Evolutionary conservation across 1,140 invertebrate genomes (phyloP), one percentile per base, ranked within the genome.

Genomic region (Brachionus sp.): DNA sequence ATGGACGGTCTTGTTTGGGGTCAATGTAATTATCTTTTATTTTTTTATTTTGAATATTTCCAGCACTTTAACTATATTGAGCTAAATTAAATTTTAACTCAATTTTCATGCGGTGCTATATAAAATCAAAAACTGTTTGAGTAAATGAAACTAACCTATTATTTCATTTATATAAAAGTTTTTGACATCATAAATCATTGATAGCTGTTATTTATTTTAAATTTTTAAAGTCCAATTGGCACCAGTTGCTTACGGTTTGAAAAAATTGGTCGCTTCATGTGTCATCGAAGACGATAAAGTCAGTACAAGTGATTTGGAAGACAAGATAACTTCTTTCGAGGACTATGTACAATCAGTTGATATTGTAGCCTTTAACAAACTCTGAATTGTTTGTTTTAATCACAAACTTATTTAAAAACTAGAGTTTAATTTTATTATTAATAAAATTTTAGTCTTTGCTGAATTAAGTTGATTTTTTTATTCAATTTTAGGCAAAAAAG

Each of bases 1-100:
- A 92, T 91, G 86, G 95, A 97, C 86, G 96, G 96, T 82, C 91
- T 98, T 39, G 86, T 97, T 12, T 98, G 96, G 96, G 96, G 95
- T 86, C 93, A 93, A 57, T 92, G 92, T 93, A 90, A 91, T 85
- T 80, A 25, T 2, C 9, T 19, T 29, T 50, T 5, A n/a, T 78
- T 62, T 62, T 53, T 37, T 10, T 25, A 6, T 37, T 50, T 33
- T 25, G 12, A n/a, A n/a, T 3, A 16, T 33, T 50, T 25, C 29
- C 0, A 23, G 73, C 73, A 77, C 73, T 39, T 16, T 5, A 53
- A 78, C 29, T 80, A 37, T 37, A 13, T 66, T 42, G 77, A 12
- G 16, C 19, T 25, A 44, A 42, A 66, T 25, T 25, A 25, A 19
- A 16, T 66, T 62, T 80, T 66, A 62, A 9, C 29, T 37, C 37